These are phyloP conservation scores for Gyrodactylus bullatarudis DNA, from an alignment of 1,140 invertebrate genomes.

Conservation along the genomic window DNA sequence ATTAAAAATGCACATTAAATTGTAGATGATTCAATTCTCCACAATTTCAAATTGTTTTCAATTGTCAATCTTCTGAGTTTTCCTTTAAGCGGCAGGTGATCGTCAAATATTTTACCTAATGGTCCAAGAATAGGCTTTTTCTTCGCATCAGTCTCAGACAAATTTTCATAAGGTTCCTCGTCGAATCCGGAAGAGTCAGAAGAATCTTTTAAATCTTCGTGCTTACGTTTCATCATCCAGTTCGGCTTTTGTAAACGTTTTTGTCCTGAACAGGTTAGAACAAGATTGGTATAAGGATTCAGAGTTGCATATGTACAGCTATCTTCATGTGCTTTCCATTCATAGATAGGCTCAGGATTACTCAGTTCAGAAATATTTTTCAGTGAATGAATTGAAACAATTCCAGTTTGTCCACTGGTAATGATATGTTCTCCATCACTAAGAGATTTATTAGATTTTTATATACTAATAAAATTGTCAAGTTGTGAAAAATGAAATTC, in stretches of 20 bases:
- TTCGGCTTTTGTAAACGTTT: neutral
- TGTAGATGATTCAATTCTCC: too few species aligned
- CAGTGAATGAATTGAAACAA: neutral
- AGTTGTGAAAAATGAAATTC: too few species aligned
- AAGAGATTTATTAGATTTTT: neutral
- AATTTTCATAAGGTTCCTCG: neutral
- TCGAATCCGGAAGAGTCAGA: neutral
- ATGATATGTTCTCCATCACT: neutral
- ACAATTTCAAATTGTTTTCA: neutral
- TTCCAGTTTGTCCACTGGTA: neutral
- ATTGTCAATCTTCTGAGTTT: neutral
- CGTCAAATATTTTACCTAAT: neutral
- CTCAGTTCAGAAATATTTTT: neutral
- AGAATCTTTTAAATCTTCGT: neutral
- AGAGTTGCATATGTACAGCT: neutral
- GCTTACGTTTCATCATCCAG: neutral
- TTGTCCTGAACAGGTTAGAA: neutral
- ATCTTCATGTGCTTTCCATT: conserved; percentile 1
- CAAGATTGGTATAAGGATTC: neutral
- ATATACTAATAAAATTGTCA: neutral
- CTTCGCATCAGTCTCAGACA: neutral
- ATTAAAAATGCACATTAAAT: too few species aligned
- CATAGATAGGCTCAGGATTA: neutral
- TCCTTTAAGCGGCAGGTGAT: neutral
- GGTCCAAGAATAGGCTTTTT: neutral